These are phyloP conservation scores for Thymelicus sylvestris DNA, from an alignment of 2,888 invertebrate genomes.

Conservation along the genomic window DNA sequence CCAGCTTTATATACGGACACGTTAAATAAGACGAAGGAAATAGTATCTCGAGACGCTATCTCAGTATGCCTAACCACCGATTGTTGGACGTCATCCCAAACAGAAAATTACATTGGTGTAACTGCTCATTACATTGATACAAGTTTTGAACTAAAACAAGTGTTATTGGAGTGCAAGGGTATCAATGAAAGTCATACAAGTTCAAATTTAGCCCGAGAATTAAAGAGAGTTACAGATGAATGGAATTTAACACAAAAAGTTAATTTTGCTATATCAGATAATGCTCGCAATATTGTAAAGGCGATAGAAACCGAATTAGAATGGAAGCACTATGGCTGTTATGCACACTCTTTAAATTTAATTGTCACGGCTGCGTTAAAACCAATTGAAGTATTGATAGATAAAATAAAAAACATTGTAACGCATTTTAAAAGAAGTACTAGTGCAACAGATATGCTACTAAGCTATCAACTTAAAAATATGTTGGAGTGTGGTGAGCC, in stretches of 20 bases:
- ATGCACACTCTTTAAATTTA: constrained; percentile 46
- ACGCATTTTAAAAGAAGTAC: constrained; percentile 7
- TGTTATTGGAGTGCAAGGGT: background rate
- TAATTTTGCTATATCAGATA: constrained; percentile 13
- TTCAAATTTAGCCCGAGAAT: background rate
- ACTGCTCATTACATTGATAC: constrained; percentile 9
- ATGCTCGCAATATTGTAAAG: constrained; percentile 1
- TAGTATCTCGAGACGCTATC: background rate
- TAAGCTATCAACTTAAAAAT: background rate
- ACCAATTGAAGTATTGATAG: constrained; percentile 26
- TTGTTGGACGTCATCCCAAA: constrained; percentile 2
- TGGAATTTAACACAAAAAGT: background rate
- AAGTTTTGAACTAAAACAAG: background rate
- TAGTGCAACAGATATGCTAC: background rate
- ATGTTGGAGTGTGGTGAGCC: constrained; percentile 2
- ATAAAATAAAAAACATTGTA: constrained; percentile 34
- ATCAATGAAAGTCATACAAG: background rate
- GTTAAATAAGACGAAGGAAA: background rate
- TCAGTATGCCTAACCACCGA: constrained; percentile 5
- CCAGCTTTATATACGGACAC: constrained; percentile 10
- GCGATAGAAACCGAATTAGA: constrained; percentile 13
- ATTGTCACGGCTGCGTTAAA: constrained; percentile 42
- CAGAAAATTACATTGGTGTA: constrained; percentile 6
- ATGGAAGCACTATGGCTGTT: constrained; percentile 48
- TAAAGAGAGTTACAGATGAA: constrained; percentile 14